Percentiles rank a stretch among this genome's conserved stretches.
These are phyloP conservation scores for Procambarus clarkii DNA, from an alignment of 1,140 invertebrate species.

Conservation along the genomic window DNA sequence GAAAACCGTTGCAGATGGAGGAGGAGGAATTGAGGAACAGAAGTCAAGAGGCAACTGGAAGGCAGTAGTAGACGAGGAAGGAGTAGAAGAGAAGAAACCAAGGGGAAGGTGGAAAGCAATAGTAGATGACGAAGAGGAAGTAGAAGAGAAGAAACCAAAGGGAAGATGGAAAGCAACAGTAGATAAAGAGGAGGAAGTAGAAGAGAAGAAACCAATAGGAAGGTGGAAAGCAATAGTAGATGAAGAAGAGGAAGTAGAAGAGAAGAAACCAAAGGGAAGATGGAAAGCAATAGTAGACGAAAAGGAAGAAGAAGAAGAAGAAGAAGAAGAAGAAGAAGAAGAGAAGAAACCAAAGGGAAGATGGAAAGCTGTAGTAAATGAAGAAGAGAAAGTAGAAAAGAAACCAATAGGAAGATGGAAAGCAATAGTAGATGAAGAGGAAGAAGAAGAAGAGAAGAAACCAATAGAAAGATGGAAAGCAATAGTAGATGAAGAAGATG, in stretches of 20 bases:
- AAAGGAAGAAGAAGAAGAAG: neutral
- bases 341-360: neutral
- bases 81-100: neutral
- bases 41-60: slow-evolving; percentile 18
- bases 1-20: slow-evolving; percentile 12
- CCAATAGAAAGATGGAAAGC: slow-evolving; percentile 24
- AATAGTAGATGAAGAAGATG: slow-evolving; percentile 23
- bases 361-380: neutral
- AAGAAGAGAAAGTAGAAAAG: neutral
- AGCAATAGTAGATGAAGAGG: neutral
- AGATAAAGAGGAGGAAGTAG: neutral
- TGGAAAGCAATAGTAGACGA: neutral
- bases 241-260: neutral
- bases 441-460: slow-evolving; percentile 25
- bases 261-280: neutral
- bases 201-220: neutral
- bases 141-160: slow-evolving; percentile 1
- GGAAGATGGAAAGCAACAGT: neutral
- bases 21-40: neutral
- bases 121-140: neutral
- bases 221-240: neutral
- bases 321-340: slow-evolving; percentile 15
- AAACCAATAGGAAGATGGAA: slow-evolving; percentile 43
- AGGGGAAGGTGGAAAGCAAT: slow-evolving; percentile 19
- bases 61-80: slow-evolving; percentile 16